Evolutionary conservation across 1,140 invertebrate species (phyloP).

Genomic region (Monomorium pharaonis): DNA sequence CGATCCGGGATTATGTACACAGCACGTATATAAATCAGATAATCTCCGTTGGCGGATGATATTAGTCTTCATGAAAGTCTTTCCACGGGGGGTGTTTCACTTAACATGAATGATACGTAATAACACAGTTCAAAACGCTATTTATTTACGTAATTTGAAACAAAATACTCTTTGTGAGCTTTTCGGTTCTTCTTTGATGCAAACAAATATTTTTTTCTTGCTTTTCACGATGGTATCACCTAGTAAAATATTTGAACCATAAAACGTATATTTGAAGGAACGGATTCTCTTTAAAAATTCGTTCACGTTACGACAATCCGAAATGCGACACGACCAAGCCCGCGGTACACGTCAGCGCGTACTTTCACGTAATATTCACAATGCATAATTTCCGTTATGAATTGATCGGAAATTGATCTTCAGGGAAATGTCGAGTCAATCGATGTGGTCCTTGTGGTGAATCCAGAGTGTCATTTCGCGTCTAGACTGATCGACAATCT

Average conservation of each 20-base stretch:
- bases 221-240: too few species aligned
- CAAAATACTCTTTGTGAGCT: neutral
- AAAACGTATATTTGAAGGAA: neutral
- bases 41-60: constrained; percentile 10
- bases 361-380: constrained; percentile 41
- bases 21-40: constrained; percentile 36
- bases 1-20: constrained; percentile 32
- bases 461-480: constrained; percentile 43
- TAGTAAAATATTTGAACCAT: neutral
- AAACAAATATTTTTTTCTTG: neutral
- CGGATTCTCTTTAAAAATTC: constrained; percentile 27
- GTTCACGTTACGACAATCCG: neutral
- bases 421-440: constrained; percentile 16
- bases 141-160: neutral
- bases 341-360: neutral
- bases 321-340: neutral
- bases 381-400: constrained; percentile 55
- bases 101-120: neutral
- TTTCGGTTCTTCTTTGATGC: neutral
- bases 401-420: constrained; percentile 53
- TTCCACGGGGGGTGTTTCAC: neutral
- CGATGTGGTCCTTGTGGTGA: constrained; percentile 10
- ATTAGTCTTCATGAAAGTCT: constrained; percentile 28
- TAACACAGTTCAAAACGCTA: neutral
- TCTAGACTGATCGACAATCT: constrained; percentile 40